Conservation (phyloP, 2,888 invertebrate genomes). For the Oxytorus armatus region DNA sequence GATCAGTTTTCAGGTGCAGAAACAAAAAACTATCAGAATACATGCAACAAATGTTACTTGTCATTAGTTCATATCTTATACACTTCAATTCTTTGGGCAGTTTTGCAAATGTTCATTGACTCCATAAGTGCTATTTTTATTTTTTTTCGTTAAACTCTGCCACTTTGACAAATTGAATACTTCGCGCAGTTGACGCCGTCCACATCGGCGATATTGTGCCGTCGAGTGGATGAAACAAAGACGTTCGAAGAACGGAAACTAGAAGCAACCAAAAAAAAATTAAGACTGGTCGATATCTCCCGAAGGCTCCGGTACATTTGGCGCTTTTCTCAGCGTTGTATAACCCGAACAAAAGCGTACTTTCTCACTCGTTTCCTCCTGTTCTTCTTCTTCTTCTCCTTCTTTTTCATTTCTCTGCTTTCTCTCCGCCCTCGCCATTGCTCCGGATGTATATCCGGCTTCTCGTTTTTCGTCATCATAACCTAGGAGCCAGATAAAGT, state of each 20-base stretch:
- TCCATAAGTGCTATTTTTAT: background rate
- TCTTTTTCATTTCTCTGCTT: constrained; percentile 22
- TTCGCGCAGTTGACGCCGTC: constrained; percentile 12
- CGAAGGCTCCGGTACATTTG: constrained; percentile 57
- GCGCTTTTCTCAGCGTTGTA: constrained; percentile 46
- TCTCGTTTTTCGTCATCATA: constrained; percentile 56
- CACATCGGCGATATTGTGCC: constrained; percentile 15
- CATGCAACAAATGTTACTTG: constrained; percentile 7
- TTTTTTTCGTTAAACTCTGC: no score
- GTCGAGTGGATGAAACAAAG: constrained; percentile 28
- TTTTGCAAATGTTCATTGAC: constrained; percentile 17
- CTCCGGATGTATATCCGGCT: constrained; percentile 54
- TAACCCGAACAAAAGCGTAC: constrained; percentile 63
- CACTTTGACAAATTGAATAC: constrained; percentile 3
- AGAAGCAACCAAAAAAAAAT: constrained; percentile 47
- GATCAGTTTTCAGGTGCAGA: background rate
- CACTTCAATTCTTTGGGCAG: constrained; percentile 14
- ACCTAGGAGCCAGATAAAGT: constrained; percentile 58
- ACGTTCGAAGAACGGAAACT: constrained; percentile 14
- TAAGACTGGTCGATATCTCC: constrained; percentile 56
- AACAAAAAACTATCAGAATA: constrained; percentile 4
- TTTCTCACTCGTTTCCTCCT: constrained; percentile 49
- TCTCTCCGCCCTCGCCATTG: constrained; percentile 33
- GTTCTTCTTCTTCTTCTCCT: background rate
- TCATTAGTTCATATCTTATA: constrained; percentile 34